Base-by-base conservation (phyloP, 2,113 vertebrate genomes). In the Merops nubicus region DNA sequence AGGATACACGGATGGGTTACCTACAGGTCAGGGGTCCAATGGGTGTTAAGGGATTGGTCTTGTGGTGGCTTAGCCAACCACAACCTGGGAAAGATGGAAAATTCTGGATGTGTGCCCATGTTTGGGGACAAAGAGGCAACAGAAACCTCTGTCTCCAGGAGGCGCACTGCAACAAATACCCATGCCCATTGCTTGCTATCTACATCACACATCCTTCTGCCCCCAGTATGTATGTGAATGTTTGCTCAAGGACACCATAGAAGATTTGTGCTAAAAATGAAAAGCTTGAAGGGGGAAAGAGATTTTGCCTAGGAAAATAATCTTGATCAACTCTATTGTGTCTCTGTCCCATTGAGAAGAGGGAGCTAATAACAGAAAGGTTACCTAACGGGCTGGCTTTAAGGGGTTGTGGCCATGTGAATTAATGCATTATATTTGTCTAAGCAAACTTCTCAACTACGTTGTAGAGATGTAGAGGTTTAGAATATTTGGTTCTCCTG, bases 181-280 rank as follows among this genome's bases (percentile, higher is more conserved):
- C 20, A 4, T 2, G 0, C 18, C 15, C 15, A 2, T 26, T 57
- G 18, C 25, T 79, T 63, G 16, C 62, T 19, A 2, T 12, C 42
- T 42, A n/a, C n/a, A n/a, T n/a, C n/a, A n/a, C n/a, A n/a, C n/a
- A n/a, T 5, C 18, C 18, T 42, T 22, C 1, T 5, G 4, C 4
- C 7, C 1, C 1, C 11, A 18, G 34, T n/a, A n/a, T n/a, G n/a
- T n/a, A n/a, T 63, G 91, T 7, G 31, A 93, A 97, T 75, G 81
- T 86, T 96, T 95, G 81, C 36, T 97, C 95, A 96, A 97, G 93
- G 91, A 97, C 95, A 82, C 81, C 0, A 13, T 1, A 33, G 43
- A 95, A 97, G 96, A 97, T 96, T 95, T 96, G 96, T 96, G 94
- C 92, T 96, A 97, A 96, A 97, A 97, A 96, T 96, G 91, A 96